Conservation (phyloP, 2,888 invertebrate species). For the Prosopocoilus inquinatus region DNA sequence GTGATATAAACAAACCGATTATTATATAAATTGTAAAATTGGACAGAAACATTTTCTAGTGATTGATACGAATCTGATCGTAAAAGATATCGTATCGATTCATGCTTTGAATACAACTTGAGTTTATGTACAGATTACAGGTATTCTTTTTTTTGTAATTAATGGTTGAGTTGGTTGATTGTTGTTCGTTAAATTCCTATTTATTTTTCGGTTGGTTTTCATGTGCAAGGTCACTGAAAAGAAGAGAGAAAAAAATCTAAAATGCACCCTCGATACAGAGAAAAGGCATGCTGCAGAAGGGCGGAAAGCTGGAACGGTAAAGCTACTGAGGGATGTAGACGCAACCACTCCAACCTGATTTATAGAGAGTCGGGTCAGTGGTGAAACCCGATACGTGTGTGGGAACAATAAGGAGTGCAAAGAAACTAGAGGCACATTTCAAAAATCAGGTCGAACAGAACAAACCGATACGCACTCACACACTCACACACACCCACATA, state of each 20-base stretch:
- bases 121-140: no score
- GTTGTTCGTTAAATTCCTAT: no score
- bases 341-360: slow-evolving; percentile 34
- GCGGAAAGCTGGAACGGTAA: neutral
- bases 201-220: no score
- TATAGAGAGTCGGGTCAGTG: slow-evolving; percentile 44
- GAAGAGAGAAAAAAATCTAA: neutral
- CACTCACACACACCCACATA: slow-evolving; percentile 12
- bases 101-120: no score
- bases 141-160: no score
- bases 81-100: no score
- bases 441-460: slow-evolving; percentile 37
- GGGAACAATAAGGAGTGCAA: slow-evolving; percentile 36
- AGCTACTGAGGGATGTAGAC: slow-evolving; percentile 17
- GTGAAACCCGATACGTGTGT: slow-evolving; percentile 42
- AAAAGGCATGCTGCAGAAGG: neutral
- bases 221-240: no score
- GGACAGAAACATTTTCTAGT: no score
- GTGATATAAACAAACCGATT: no score
- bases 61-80: no score
- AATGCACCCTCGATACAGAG: neutral
- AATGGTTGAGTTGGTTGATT: no score
- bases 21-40: no score
- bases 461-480: slow-evolving; percentile 26
- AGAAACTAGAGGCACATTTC: slow-evolving; percentile 29